These are phyloP conservation scores for Cerastoderma edule DNA, from an alignment of 2,888 invertebrate species.

Conservation along the genomic window DNA sequence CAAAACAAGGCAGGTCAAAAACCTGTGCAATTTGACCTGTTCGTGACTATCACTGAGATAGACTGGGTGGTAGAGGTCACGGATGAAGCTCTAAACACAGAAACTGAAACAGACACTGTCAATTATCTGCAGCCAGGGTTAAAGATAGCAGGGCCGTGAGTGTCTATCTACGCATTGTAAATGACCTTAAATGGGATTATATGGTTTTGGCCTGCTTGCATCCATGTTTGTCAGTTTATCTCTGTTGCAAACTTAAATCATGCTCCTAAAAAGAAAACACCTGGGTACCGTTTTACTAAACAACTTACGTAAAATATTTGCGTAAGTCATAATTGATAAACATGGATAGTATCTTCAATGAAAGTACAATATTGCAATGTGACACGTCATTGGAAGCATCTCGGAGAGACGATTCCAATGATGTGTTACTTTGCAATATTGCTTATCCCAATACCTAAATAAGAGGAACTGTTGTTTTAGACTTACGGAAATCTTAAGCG, in stretches of 20 bases:
- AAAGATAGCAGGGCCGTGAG: slow-evolving; percentile 44
- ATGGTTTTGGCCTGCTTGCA: neutral
- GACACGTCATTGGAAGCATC: no score
- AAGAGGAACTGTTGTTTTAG: no score
- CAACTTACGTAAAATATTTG: neutral
- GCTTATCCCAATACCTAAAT: no score
- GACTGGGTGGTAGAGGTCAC: slow-evolving; percentile 52
- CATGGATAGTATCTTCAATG: no score
- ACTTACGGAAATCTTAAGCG: no score
- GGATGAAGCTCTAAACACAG: slow-evolving; percentile 36
- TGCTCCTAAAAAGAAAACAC: neutral
- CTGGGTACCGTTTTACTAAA: neutral
- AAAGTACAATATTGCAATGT: no score
- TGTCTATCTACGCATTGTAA: neutral
- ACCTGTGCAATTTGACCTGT: slow-evolving; percentile 43
- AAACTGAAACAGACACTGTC: slow-evolving; percentile 3
- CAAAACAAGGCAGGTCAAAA: slow-evolving; percentile 33
- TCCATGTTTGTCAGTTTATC: neutral
- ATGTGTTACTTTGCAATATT: no score
- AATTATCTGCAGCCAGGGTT: slow-evolving; percentile 30
- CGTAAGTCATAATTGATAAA: no score
- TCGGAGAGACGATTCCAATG: no score
- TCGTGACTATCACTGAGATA: slow-evolving; percentile 41
- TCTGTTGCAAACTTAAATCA: neutral
- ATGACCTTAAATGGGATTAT: neutral